Evolutionary conservation across 2,888 invertebrate genomes (phyloP), one percentile per base, ranked within the genome.

Genomic region (Leptopilina syphax): DNA sequence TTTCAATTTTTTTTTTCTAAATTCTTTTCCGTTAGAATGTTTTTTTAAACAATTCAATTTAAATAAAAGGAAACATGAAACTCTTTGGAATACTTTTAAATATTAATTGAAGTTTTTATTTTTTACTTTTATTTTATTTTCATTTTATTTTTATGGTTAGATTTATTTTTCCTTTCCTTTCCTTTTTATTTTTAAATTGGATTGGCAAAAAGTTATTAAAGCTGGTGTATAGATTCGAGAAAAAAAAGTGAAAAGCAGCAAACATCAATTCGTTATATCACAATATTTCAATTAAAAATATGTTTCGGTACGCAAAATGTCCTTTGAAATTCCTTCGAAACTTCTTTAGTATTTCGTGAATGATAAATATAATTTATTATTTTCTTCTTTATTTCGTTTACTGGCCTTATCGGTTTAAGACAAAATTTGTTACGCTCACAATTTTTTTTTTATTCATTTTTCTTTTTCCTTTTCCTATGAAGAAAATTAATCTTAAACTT

Each of bases 321-420:
- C 7, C 7, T 73, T 57, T 13, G 4, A 68, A 57, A 73, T 57
- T 9, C 34, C 27, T 57, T 41, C 27, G 34, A n/a, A 34, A 57
- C 57, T 34, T 34, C 34, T 73, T 54, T 54, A 57, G 34, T 34
- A 73, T 73, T 50, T 34, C 57, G n/a, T 1, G 34, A 34, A 34
- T 57, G 41, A 73, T 73, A 73, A 73, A 41, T 73, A 57, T 57
- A 34, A 57, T 73, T 73, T 41, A 73, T 73, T 57, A 73, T 57
- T 73, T 73, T 47, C 9, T 73, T 73, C 44, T n/a, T n/a, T 34
- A 73, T 34, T 54, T 54, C 50, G 13, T 70, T 70, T 13, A 70
- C 70, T 70, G 70, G 70, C 54, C 34, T 73, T 57, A 57, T n/a
- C 13, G 54, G 34, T 34, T 34, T 50, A 57, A 34, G n/a, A 57